phyloP scores from a whole-genome alignment of 1,140 invertebrate genomes.

The Heliconius hewitsoni region DNA sequence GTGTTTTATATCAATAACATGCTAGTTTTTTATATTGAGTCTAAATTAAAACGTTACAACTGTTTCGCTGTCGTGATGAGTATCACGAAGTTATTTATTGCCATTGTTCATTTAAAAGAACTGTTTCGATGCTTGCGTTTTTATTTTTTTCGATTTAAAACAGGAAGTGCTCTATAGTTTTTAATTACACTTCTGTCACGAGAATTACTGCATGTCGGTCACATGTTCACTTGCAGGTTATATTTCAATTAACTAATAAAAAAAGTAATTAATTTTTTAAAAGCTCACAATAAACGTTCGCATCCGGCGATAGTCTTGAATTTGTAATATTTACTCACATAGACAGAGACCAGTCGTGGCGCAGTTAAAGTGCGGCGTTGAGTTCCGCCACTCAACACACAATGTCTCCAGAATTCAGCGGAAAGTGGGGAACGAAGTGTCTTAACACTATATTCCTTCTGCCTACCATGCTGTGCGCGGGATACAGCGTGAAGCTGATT shows the following conservation, averaged over 20 bases:
- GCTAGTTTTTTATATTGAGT: background rate
- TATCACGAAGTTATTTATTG: slow-evolving; percentile 29
- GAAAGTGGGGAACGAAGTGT: too few relatives aligned
- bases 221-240: background rate
- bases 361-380: too few relatives aligned
- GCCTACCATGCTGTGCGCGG: too few relatives aligned
- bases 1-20: background rate
- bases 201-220: slow-evolving; percentile 1
- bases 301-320: too few relatives aligned
- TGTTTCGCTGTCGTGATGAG: slow-evolving; percentile 20
- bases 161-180: background rate
- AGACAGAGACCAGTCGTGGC: too few relatives aligned
- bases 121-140: slow-evolving; percentile 22
- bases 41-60: slow-evolving; percentile 31
- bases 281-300: too few relatives aligned
- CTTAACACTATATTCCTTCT: too few relatives aligned
- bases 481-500: too few relatives aligned
- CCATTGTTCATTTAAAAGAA: slow-evolving; percentile 24
- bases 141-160: slow-evolving; percentile 20
- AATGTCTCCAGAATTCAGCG: too few relatives aligned
- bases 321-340: too few relatives aligned
- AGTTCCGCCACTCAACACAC: too few relatives aligned
- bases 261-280: background rate
- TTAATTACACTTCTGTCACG: slow-evolving; percentile 2
- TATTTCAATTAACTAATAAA: background rate